A percentile compares a stretch with the other conserved stretches of the same genome.
Evolutionary conservation across 2,113 vertebrate genomes (phyloP).

Genomic region (Cariama cristata): DNA sequence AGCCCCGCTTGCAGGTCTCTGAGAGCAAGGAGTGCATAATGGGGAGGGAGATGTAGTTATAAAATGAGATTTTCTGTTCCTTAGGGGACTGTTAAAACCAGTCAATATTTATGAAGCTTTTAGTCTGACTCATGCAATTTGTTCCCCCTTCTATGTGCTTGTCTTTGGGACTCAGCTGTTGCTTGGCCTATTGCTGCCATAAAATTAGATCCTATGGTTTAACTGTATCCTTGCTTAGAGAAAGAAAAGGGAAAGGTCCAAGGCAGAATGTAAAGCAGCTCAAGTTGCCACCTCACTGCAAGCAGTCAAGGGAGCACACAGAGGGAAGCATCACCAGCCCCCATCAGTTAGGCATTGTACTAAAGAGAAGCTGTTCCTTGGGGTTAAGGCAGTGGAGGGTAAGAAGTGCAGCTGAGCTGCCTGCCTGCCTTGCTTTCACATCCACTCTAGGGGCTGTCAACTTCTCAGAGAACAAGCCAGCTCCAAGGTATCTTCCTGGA

Average conservation of each 20-base stretch:
- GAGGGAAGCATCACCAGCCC: not conserved
- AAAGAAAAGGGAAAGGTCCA: not conserved
- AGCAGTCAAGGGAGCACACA: not conserved
- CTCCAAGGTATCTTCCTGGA: not conserved
- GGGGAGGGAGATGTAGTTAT: conserved; percentile 1
- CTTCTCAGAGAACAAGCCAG: not conserved
- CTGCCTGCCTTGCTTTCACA: not conserved
- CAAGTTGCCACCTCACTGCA: not conserved
- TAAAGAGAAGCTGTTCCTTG: not conserved
- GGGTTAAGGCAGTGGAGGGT: not conserved
- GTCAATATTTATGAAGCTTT: conserved; percentile 76
- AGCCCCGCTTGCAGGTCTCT: not conserved
- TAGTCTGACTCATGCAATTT: conserved; percentile 64
- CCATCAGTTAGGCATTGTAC: accelerated
- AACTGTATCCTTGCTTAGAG: not conserved
- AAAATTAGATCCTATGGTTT: conserved; percentile 36
- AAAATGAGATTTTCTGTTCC: conserved; percentile 46
- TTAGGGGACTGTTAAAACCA: conserved; percentile 40
- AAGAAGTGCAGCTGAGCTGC: not conserved
- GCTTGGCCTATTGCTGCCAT: conserved; percentile 7
- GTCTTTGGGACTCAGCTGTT: conserved; percentile 52
- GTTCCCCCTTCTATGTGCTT: conserved; percentile 4
- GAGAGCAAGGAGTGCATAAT: not conserved
- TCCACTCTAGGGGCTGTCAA: not conserved
- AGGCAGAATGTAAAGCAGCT: not conserved